phyloP scores from a whole-genome alignment of 2,888 invertebrate species.

The Chaitophorus viminalis region DNA sequence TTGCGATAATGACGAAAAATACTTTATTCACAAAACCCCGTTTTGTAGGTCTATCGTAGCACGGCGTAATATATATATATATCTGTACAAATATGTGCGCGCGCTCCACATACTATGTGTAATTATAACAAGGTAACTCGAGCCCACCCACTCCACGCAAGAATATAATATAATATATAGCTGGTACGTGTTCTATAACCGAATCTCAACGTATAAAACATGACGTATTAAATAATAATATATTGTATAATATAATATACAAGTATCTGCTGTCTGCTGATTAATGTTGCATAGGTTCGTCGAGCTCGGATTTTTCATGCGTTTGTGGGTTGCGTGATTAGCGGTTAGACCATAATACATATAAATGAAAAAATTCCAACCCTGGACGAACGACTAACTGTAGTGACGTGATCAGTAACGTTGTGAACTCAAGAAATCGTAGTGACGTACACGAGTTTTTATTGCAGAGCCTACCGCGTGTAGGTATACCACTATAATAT shows the following conservation, averaged over 20 bases:
- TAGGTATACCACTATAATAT: no score
- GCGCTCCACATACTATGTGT: not conserved
- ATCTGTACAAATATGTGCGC: not conserved
- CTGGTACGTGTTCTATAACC: not conserved
- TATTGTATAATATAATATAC: not conserved
- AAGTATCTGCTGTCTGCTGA: not conserved
- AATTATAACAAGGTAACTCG: not conserved
- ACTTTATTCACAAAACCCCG: not conserved
- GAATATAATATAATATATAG: not conserved
- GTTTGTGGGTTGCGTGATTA: constrained; percentile 3
- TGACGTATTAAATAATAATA: not conserved
- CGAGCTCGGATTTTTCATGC: not conserved
- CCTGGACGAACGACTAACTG: no score
- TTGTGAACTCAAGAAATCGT: no score
- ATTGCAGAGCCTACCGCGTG: no score
- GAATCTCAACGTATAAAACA: not conserved
- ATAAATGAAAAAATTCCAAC: not conserved
- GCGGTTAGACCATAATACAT: not conserved
- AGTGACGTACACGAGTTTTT: no score
- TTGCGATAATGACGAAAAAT: constrained; percentile 3
- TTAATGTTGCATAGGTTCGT: constrained; percentile 12
- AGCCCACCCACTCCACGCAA: not conserved
- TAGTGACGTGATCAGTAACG: no score
- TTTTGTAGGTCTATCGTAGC: not conserved
- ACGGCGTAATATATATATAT: not conserved